Base-by-base conservation (phyloP, 2,113 vertebrate species). In the Poeciliopsis prolifica region DNA sequence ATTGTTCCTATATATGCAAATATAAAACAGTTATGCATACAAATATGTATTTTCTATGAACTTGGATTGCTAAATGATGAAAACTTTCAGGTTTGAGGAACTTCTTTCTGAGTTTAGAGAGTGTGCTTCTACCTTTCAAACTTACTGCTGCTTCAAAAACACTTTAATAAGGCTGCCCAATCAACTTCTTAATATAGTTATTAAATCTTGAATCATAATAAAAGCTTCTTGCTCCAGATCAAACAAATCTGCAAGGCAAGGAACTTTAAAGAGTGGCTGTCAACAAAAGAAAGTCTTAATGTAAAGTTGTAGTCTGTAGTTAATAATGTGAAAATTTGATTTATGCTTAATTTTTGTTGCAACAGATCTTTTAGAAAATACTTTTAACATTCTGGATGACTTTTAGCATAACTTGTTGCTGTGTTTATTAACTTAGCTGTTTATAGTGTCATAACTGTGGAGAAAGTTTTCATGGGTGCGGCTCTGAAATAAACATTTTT, bases 401-500 rank as follows among this genome's bases (percentile, higher is more conserved):
- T n/a, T 19, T 48, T 30, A 3, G 0, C 19, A 6, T 40, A 67
- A 22, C 24, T 60, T 42, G 40, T 14, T 28, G 11, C 54, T 15
- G 1, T 11, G 6, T 70, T 42, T 70, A 33, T 61, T 60, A 66
- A 30, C 4, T 19, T 28, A 6, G 28, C 3, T 40, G 4, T 61
- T 71, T 63, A 29, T 71, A 3, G 37, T 63, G 30, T 76, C 26
- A 70, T 48, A 68, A 51, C 15, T 26, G 1, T 4, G 33, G 33
- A 68, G 33, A 83, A 60, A 37, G 72, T 82, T 78, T 77, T 68
- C 22, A 44, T 76, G 77, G 85, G 75, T 68, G 78, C 61, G 73
- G 81, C 61, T 28, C 24, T 44, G 62, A n/a, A 65, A 26, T 75
- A 85, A 79, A 80, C 74, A 68, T 51, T 61, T 68, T 78, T 83